Base-by-base conservation (phyloP, 1,140 invertebrate species). In the Mya arenaria region DNA sequence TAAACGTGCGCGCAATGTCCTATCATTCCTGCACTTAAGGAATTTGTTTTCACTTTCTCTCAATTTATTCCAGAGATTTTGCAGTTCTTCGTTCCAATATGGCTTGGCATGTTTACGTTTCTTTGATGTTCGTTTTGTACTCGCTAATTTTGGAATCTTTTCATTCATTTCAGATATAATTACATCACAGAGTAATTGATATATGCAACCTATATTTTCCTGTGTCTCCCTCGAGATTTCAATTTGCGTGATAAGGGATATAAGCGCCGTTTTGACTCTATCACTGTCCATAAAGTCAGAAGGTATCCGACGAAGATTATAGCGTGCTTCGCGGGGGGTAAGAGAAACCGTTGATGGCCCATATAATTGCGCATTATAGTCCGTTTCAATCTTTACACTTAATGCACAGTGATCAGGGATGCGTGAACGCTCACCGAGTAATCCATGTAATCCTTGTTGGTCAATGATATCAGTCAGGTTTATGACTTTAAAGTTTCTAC, bases 51-150 rank as follows among this genome's bases (percentile, higher is more conserved):
- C 78, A 25, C 58, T 75, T 10, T 36, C 19, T 30, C 34, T 65
- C 28, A 79, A 39, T 17, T n/a, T n/a, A n/a, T 69, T 72, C 83
- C 83, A 82, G 2, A 84, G 62, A 3, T 56, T 25, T 10, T 23
- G 28, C 8, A 74, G 30, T 44, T 60, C 60, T 2, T 85, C 80
- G 23, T 82, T 78, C 84, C 84, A 85, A 37, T 75, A 85, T 15
- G 79, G 80, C 68, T 83, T 85, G 0, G 19, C 0, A 6, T 48
- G 6, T 34, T 32, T 71, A 15, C 8, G 34, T 19, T 17, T 68
- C 73, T 79, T 66, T n/a, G n/a, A n/a, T n/a, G n/a, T n/a, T n/a
- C n/a, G n/a, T n/a, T n/a, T n/a, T n/a, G n/a, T n/a, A n/a, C n/a
- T n/a, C n/a, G n/a, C n/a, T n/a, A n/a, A 71, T 36, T 56, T 34